Evolutionary conservation across 2,888 invertebrate species (phyloP).

Genomic region (Leptinotarsa haldemani): DNA sequence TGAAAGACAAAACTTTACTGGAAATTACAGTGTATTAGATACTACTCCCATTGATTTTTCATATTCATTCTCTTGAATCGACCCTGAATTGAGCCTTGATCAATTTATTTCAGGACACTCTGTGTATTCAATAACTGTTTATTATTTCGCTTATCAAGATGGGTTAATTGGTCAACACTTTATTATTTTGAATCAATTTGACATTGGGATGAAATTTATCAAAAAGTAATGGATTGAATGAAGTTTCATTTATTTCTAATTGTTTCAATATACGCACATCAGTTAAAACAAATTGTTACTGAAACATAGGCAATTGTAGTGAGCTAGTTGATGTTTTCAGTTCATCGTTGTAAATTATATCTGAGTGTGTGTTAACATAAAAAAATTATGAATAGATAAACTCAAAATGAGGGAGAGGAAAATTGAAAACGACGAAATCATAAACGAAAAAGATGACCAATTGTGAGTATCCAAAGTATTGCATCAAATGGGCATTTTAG

Average conservation of each 20-base stretch:
- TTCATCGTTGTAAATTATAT: neutral
- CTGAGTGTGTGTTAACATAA: too few relatives aligned
- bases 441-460: neutral
- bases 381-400: too few relatives aligned
- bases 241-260: conserved; percentile 2
- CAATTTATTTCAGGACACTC: too few relatives aligned
- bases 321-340: neutral
- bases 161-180: neutral
- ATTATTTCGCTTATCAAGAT: neutral
- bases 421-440: conserved; percentile 3
- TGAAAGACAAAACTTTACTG: too few relatives aligned
- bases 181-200: conserved; percentile 2
- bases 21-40: too few relatives aligned
- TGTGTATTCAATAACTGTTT: neutral
- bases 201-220: conserved; percentile 6
- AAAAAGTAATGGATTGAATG: neutral
- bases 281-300: neutral
- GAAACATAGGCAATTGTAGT: neutral
- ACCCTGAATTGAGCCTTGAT: too few relatives aligned
- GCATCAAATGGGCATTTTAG: neutral
- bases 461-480: neutral
- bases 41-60: too few relatives aligned
- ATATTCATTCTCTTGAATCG: too few relatives aligned
- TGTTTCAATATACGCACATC: neutral
- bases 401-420: conserved; percentile 1